Base-by-base conservation (phyloP, 2,113 vertebrate genomes). In the Scartelaos histophorus region DNA sequence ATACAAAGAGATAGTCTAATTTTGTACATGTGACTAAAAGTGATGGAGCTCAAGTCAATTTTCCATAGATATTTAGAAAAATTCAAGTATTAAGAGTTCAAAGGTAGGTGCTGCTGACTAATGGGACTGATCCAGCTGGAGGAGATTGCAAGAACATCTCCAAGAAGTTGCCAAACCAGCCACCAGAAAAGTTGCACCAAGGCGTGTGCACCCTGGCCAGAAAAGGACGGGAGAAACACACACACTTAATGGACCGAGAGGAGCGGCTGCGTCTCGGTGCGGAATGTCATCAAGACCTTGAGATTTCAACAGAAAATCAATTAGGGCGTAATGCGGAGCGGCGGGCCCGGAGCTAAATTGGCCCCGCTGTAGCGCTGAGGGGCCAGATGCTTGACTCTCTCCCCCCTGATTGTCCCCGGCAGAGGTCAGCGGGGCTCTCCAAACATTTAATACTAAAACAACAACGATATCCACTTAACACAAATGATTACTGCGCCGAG, bases 301-400 rank as follows among this genome's bases (percentile, higher is more conserved):
- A 89, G 78, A 87, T 82, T 75, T 71, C 47, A 68, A 75, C 58
- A 47, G 76, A 85, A 80, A 90, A 91, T 85, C 84, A 84, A 90
- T 90, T 86, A 85, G 38, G 53, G 70, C 17, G 45, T 73, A 69
- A 88, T 72, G 81, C 57, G 56, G 72, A 22, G 64, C 74, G 65
- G 72, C 70, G 58, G 67, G 47, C 73, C 45, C 17, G 53, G 53
- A 34, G 77, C 65, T 21, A 80, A 75, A 84, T 81, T 84, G 75
- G 70, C 78, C 71, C 78, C 71, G 49, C 34, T 2, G 49, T 19
- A 45, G 57, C 72, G 78, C 65, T 22, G 69, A 76, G 74, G 70
- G 78, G 75, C 72, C 73, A 57, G 51, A 61, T 53, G 71, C 71
- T 78, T 72, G 76, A 82, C 82, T 75, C 78, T 70, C 56, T 65